phyloP scores from a whole-genome alignment of 2,113 vertebrate species.

The Sciurus niger region DNA sequence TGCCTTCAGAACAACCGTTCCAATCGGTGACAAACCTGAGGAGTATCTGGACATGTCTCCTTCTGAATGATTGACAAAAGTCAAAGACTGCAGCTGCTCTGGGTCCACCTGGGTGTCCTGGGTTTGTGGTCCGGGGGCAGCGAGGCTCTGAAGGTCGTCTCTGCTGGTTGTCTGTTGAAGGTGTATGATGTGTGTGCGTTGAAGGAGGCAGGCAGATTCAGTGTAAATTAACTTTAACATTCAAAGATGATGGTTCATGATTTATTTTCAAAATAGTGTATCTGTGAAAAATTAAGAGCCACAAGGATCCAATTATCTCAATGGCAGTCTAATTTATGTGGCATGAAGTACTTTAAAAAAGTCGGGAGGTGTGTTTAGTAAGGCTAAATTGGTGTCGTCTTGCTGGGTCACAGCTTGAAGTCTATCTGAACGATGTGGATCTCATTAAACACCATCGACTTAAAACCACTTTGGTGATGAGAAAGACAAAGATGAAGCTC shows the following conservation, averaged over 20 bases:
- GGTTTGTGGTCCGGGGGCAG: rapidly evolving
- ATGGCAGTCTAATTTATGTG: conserved; percentile 81
- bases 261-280: conserved; percentile 86
- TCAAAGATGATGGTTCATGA: conserved; percentile 62
- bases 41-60: background rate
- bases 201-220: background rate
- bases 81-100: background rate
- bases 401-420: conserved; percentile 84
- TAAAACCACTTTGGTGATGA: conserved; percentile 62
- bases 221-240: background rate
- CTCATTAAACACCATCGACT: conserved; percentile 82
- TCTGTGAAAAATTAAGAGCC: conserved; percentile 83
- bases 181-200: rapidly evolving
- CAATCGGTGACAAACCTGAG: background rate
- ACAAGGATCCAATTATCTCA: conserved; percentile 84
- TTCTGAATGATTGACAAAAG: background rate
- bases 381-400: conserved; percentile 77
- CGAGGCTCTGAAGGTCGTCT: no score
- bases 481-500: conserved; percentile 28
- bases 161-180: rapidly evolving
- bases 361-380: conserved; percentile 71
- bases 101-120: rapidly evolving
- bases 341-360: conserved; percentile 74
- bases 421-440: conserved; percentile 57
- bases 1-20: background rate